A percentile compares a stretch with the other conserved stretches of the same genome.
phyloP scores from a whole-genome alignment of 2,888 invertebrate species.

The Sericinus montela region DNA sequence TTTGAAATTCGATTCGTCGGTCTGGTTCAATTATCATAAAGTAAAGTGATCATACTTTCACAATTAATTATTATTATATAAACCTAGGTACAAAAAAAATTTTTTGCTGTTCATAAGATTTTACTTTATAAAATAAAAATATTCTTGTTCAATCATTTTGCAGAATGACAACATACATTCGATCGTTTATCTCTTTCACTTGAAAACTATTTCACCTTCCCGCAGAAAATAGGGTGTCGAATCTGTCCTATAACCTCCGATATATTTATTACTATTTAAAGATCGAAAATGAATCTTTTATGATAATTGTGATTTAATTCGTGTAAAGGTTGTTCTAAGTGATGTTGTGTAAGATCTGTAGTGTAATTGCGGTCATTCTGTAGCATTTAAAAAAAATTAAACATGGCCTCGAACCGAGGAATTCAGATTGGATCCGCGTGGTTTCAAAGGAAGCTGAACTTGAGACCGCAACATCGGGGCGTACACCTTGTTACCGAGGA shows the following conservation, averaged over 20 bases:
- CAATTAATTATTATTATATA: too few relatives aligned
- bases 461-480: conserved; percentile 97
- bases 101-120: too few relatives aligned
- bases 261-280: conserved; percentile 76
- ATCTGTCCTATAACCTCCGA: conserved; percentile 77
- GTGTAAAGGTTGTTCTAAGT: conserved; percentile 76
- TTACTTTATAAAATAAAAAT: too few relatives aligned
- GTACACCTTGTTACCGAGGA: conserved; percentile 98
- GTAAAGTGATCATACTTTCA: too few relatives aligned
- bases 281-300: conserved; percentile 82
- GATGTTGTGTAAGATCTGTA: conserved; percentile 78
- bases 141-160: conserved; percentile 31
- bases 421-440: conserved; percentile 98
- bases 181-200: conserved; percentile 70
- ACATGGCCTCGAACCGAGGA: conserved; percentile 94
- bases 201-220: conserved; percentile 74
- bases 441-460: conserved; percentile 98
- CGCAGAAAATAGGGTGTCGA: conserved; percentile 81
- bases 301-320: conserved; percentile 83
- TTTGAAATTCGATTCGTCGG: too few relatives aligned
- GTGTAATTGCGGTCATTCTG: conserved; percentile 74
- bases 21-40: too few relatives aligned
- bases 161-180: conserved; percentile 54
- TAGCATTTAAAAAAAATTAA: conserved; percentile 78
- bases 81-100: too few relatives aligned